Conservation (phyloP, 2,113 vertebrate species). For the Dasyprocta punctata region DNA sequence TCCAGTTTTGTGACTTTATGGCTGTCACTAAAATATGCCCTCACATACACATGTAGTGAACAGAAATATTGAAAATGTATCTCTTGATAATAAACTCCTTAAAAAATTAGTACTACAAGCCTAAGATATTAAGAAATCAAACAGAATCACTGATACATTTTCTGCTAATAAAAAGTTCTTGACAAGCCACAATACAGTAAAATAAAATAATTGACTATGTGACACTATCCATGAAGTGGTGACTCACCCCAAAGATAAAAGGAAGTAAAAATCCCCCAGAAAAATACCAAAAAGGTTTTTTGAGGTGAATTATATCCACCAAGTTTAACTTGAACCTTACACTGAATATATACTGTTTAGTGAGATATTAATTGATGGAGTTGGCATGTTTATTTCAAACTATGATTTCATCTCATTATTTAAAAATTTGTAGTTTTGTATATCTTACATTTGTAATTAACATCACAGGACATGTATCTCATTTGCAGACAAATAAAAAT, state of each 20-base stretch:
- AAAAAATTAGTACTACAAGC: background rate
- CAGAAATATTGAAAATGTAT: background rate
- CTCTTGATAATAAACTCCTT: background rate
- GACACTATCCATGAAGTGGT: background rate
- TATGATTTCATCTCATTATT: background rate
- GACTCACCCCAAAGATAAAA: background rate
- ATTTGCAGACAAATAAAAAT: constrained; percentile 6
- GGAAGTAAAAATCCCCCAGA: background rate
- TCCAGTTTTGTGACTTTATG: background rate
- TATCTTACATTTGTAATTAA: background rate
- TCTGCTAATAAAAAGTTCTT: background rate
- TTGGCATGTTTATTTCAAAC: background rate
- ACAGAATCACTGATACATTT: background rate
- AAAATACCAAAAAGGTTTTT: background rate
- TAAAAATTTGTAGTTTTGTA: background rate
- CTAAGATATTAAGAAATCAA: background rate
- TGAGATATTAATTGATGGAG: background rate
- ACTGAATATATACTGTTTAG: background rate
- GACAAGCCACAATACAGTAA: background rate
- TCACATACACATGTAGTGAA: background rate
- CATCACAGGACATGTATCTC: background rate
- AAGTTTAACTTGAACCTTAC: background rate
- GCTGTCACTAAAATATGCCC: background rate
- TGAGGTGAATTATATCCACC: background rate
- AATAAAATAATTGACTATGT: background rate